Conservation (phyloP, 2,888 invertebrate genomes). For the Chloromyia formosa region DNA sequence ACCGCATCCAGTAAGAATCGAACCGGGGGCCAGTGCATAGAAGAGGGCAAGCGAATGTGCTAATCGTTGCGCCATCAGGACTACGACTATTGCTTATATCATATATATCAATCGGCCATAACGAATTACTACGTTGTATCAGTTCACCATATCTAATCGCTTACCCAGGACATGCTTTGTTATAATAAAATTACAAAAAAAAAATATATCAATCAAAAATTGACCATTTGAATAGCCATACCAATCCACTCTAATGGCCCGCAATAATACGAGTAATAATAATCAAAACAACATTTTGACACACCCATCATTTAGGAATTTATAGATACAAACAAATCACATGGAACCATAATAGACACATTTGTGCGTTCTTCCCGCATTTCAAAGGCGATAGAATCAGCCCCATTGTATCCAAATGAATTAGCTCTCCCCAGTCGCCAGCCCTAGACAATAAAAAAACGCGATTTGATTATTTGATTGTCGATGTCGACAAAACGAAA, state of each 20-base stretch:
- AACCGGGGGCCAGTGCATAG: no score
- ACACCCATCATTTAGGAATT: constrained; percentile 18
- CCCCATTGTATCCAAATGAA: not conserved
- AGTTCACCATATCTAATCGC: no score
- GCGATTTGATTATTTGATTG: not conserved
- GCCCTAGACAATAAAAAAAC: not conserved
- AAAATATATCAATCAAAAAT: no score
- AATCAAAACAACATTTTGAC: constrained; percentile 12
- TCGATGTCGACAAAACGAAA: not conserved
- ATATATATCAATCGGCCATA: no score
- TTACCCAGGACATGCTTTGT: no score
- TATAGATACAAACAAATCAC: constrained; percentile 8
- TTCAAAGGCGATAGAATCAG: not conserved
- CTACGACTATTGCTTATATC: no score
- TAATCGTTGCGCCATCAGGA: no score
- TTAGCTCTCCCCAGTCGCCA: not conserved
- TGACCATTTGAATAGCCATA: not conserved
- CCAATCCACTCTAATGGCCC: not conserved
- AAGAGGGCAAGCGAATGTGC: no score
- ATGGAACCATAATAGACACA: constrained; percentile 30
- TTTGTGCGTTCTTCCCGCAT: not conserved
- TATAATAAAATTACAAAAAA: no score
- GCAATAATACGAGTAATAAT: constrained; percentile 11
- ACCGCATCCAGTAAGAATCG: no score
- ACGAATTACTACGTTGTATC: no score